Evolutionary conservation across 2,888 invertebrate genomes (phyloP), one percentile per base, ranked within the genome.

Genomic region (Lottia gigantea): DNA sequence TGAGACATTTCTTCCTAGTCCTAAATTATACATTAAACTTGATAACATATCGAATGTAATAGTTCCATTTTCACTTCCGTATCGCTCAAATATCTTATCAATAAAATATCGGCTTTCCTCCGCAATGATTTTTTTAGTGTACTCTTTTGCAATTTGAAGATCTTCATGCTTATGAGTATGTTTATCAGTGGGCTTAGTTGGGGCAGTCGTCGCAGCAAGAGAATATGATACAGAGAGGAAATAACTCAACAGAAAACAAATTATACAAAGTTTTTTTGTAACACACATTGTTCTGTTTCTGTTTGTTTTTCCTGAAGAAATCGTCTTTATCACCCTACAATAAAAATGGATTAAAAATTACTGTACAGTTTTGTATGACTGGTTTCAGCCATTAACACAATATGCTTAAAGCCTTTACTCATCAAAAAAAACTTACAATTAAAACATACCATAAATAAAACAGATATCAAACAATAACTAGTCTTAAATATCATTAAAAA

Each of bases 41-140:
- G 19, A 19, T 23, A 55, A 55, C 55, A 55, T 55, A 23, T 55
- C 55, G 23, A 23, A 55, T 3, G 55, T 55, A 23, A 55, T 19
- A 1, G 55, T 55, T 55, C 55, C 55, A 14, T 61, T 55, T 45
- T 23, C 61, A n/a, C 31, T n/a, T 61, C 67, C 67, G 23, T 67
- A 67, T 12, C 55, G 16, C 19, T 49, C n/a, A 40, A 67, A 67
- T 11, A 67, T 49, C n/a, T 55, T 49, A 23, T 49, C 23, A 26
- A 67, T 40, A 61, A 67, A 67, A 40, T 67, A 67, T 26, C 45
- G 23, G 31, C 67, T 61, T 23, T 67, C 67, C 19, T 23, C 14
- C 12, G 19, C 55, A 55, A 55, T 23, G 0, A 12, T 19, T 11
- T 8, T 19, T 14, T 55, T 55, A 12, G 4, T 11, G 40, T 3